Base-by-base conservation (phyloP, 2,797 vertebrate genomes). In the Babyrousa celebensis region DNA sequence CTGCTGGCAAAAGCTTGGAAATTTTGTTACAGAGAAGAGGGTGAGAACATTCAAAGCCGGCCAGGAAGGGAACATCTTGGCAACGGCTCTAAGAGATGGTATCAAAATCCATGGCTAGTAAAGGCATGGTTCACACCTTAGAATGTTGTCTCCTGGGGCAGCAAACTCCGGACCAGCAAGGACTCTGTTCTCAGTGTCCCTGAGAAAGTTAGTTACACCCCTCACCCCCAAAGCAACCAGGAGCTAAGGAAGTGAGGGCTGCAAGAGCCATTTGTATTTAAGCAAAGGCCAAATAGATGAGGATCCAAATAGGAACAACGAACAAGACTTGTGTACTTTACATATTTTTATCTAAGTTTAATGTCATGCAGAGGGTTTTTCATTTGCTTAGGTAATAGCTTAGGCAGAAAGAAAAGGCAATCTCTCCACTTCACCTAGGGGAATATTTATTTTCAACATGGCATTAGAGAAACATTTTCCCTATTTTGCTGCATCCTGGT, bases 1-100 rank as follows among this genome's bases (percentile, higher is more conserved):
- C 32, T 36, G 14, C 23, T n/a, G 27, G 15, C 14, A 25, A 85
- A 27, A 32, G 16, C 79, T 60, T 54, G 52, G 54, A 80, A 58
- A 94, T 4, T 12, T 43, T 25, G 17, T 32, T 11, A 23, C 25
- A 9, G 32, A 70, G 60, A 29, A 36, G 27, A 16, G 25, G 36
- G 16, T 1, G 54, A 12, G 2, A 12, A 14, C 9, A 17, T 68
- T 29, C 4, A 3, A 16, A 58, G 29, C 9, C 0, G 56, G 21
- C 23, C 11, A 14, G 67, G 29, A 32, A 25, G 52, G 5, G 29
- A 4, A 27, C 0, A 3, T 11, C 25, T n/a, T 56, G 27, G 20
- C 1, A 12, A 2, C 3, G 29, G 12, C 25, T 63, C 20, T 18
- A 32, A n/a, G 36, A 4, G 36, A 83, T 12, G 7, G 6, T 20